Evolutionary conservation across 2,797 vertebrate genomes (phyloP).

Genomic region (Anas flavirostris): DNA sequence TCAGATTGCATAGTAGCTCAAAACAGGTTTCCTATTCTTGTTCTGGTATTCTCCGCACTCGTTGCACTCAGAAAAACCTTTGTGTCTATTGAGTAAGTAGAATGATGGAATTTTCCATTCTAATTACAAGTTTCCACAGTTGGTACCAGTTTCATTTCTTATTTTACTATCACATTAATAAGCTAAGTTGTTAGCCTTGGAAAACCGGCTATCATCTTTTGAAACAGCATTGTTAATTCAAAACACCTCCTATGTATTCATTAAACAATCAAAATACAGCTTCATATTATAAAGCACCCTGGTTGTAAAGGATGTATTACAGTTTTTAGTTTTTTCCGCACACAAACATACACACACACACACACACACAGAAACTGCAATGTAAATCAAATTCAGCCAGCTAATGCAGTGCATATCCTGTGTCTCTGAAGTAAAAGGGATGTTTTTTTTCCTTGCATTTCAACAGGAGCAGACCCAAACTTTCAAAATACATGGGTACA

Average conservation of each 20-base stretch:
- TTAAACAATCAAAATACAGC: slow-evolving; percentile 20
- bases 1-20: slow-evolving; percentile 52
- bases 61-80: slow-evolving; percentile 60
- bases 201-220: slow-evolving; percentile 56
- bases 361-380: not conserved
- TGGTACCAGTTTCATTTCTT: slow-evolving; percentile 46
- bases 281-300: not conserved
- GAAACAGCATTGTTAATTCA: slow-evolving; percentile 40
- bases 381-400: not conserved
- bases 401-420: slow-evolving; percentile 12
- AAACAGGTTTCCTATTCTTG: slow-evolving; percentile 68
- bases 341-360: not conserved
- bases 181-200: slow-evolving; percentile 14
- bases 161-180: slow-evolving; percentile 43
- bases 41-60: slow-evolving; percentile 44
- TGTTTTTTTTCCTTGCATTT: slow-evolving; percentile 7
- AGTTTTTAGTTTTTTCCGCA: slow-evolving; percentile 29
- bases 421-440: slow-evolving; percentile 23
- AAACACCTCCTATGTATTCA: not conserved
- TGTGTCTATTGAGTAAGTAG: slow-evolving; percentile 34
- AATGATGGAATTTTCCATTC: slow-evolving; percentile 68
- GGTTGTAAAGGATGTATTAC: slow-evolving; percentile 25
- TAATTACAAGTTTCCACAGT: slow-evolving; percentile 63
- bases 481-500: slow-evolving; percentile 53
- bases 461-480: slow-evolving; percentile 27